These are phyloP conservation scores for Dendrocincla fuliginosa DNA, from an alignment of 2,797 vertebrate genomes.

Conservation along the genomic window DNA sequence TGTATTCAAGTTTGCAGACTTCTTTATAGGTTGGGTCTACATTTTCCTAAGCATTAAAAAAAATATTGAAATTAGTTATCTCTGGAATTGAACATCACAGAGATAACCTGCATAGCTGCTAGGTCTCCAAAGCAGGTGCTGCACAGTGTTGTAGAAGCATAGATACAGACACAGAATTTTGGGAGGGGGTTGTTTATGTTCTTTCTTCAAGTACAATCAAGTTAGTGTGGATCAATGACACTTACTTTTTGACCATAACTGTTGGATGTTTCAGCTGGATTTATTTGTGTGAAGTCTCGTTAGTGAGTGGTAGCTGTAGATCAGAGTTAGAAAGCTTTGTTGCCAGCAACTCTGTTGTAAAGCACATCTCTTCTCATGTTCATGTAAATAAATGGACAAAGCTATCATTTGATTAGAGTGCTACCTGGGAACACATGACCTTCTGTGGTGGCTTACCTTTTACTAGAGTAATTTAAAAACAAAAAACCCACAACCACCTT, in stretches of 20 bases:
- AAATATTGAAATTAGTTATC: background rate
- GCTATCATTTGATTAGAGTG: background rate
- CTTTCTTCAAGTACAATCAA: fast-evolving
- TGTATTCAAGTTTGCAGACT: background rate
- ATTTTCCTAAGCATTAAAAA: background rate
- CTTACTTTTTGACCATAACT: background rate
- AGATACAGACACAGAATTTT: too few species aligned
- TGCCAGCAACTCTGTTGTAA: background rate
- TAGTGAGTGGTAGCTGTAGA: background rate
- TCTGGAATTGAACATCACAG: background rate
- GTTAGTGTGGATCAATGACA: background rate
- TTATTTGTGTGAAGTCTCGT: background rate
- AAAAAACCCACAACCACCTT: background rate
- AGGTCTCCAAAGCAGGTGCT: background rate
- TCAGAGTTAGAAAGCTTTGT: background rate
- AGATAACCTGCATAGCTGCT: background rate
- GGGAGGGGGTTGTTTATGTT: background rate
- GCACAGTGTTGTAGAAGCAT: fast-evolving
- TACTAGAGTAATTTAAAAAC: background rate
- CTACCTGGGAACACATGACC: background rate
- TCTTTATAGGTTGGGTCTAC: background rate
- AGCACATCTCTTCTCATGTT: fast-evolving
- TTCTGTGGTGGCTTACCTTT: background rate
- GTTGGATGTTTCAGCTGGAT: background rate
- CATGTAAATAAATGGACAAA: background rate